A percentile compares a stretch with the other conserved stretches of the same genome.
Evolutionary conservation across 2,797 vertebrate species (phyloP).

Genomic region (Mormyrops attenuatus): DNA sequence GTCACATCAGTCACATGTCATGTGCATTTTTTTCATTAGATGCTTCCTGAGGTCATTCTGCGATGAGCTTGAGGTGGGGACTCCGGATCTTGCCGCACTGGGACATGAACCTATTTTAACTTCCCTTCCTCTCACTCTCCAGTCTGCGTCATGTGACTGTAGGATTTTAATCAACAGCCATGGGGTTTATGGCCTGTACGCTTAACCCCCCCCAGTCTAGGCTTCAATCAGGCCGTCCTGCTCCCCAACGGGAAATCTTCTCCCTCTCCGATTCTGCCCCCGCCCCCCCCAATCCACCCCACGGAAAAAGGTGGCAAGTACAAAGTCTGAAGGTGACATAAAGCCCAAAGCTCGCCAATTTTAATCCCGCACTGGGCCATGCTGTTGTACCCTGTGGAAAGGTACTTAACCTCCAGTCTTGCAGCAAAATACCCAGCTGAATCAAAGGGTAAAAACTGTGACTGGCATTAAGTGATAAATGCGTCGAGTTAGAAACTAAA

Average conservation of each 20-base stretch:
- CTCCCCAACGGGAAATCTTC: background rate
- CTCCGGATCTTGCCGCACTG: background rate
- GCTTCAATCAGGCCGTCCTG: background rate
- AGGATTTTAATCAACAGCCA: background rate
- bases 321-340: background rate
- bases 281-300: background rate
- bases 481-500: background rate
- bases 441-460: background rate
- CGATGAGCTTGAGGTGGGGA: background rate
- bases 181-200: background rate
- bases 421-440: background rate
- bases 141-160: background rate
- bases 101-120: background rate
- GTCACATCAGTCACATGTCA: background rate
- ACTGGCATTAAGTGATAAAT: constrained; percentile 1
- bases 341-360: background rate
- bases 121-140: background rate
- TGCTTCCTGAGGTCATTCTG: background rate
- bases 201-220: background rate
- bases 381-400: background rate
- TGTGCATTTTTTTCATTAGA: background rate
- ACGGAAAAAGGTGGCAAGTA: background rate
- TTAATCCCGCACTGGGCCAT: background rate
- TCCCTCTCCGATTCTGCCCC: background rate
- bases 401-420: background rate